Base-by-base conservation (phyloP, 2,797 vertebrate genomes). In the Urophycis tenuis region DNA sequence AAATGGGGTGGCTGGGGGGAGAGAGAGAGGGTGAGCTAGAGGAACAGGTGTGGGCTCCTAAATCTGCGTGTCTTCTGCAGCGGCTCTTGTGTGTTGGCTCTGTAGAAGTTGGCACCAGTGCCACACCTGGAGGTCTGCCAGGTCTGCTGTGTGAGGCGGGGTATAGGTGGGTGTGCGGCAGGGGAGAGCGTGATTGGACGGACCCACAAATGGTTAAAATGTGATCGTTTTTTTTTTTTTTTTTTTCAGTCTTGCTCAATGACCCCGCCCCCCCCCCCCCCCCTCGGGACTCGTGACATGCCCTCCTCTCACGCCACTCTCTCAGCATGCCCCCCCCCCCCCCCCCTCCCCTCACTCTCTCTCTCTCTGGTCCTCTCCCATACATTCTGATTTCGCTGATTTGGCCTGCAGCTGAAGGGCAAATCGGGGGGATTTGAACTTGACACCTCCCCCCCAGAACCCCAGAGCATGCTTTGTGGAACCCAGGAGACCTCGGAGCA, bases 11-110 rank as follows among this genome's bases (percentile, higher is more conserved):
- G n/a, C n/a, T n/a, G n/a, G 36, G 14, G 36, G 14, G 36, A 11
- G 5, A 39, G 36, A 39, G 7, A 39, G 36, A 39, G 36, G 14
- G 36, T 10, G 36, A 39, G 3, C 2, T 6, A 39, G 36, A 8
- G 36, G 36, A 86, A 94, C 93, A 94, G 93, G 91, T 94, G 93
- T 2, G 70, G 34, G 80, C 72, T 70, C 73, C 91, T 89, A 89
- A 86, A 91, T 89, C 81, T 91, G 85, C 86, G 80, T 8, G 60
- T 64, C 25, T 64, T 64, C 10, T 29, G 25, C n/a, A 10, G 60
- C 60, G 29, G 31, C 49, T 25, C 81, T 82, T 85, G 86, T 78
- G 78, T 81, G 79, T 83, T 74, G 75, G 82, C 45, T 29, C 76
- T 8, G 67, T 67, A 80, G 81, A 25, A 85, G 83, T 84, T 80